Evolutionary conservation across 2,797 vertebrate genomes (phyloP).

Genomic region (Valencia hispanica): DNA sequence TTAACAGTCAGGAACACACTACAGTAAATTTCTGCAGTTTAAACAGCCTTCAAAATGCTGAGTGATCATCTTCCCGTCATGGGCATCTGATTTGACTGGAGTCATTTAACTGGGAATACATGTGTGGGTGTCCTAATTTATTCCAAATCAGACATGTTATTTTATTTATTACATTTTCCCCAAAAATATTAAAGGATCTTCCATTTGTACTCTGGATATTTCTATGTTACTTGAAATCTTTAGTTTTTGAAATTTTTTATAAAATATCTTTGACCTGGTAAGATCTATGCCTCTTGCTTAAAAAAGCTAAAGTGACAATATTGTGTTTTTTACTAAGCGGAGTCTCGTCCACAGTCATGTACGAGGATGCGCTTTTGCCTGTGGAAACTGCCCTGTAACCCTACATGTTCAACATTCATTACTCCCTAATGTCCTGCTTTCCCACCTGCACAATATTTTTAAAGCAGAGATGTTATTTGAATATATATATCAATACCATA

Average conservation of each 20-base stretch:
- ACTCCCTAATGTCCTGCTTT: conserved; percentile 20
- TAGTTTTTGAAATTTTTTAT: background rate
- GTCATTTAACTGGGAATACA: background rate
- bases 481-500: too few relatives aligned
- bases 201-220: background rate
- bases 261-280: background rate
- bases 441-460: background rate
- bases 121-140: background rate
- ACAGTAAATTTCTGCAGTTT: background rate
- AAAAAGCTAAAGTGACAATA: background rate
- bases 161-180: background rate
- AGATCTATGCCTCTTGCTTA: background rate
- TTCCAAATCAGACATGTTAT: background rate
- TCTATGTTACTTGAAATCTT: background rate
- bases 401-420: background rate
- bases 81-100: background rate
- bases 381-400: too few relatives aligned
- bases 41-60: background rate
- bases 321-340: too few relatives aligned
- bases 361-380: background rate
- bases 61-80: background rate
- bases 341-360: background rate
- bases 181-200: background rate
- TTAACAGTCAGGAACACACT: background rate
- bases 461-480: too few relatives aligned